These are phyloP conservation scores for Sphenodon punctatus DNA, from an alignment of 2,797 vertebrate species.

Conservation along the genomic window DNA sequence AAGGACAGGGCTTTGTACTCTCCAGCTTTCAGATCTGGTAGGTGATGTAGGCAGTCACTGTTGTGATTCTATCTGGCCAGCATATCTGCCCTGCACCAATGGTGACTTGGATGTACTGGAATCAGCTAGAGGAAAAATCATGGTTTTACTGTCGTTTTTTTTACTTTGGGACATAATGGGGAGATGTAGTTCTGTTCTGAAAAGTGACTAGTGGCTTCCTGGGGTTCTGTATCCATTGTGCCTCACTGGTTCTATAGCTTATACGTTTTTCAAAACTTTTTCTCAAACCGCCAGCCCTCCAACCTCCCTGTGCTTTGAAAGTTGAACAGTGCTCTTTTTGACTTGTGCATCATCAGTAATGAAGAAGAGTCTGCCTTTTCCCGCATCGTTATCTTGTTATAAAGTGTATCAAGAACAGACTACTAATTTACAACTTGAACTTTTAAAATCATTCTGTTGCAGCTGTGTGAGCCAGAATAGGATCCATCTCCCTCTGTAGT, in stretches of 20 bases:
- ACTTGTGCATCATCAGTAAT: accelerated
- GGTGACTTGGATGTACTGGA: neutral
- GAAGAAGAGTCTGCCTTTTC: neutral
- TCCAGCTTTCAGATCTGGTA: neutral
- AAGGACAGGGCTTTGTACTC: neutral
- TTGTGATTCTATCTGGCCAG: neutral
- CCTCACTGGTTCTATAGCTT: neutral
- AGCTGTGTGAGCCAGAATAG: neutral
- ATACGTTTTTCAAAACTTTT: neutral
- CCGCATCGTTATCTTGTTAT: constrained; percentile 10
- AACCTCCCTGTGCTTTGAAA: neutral
- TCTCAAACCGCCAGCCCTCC: neutral
- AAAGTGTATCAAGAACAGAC: neutral
- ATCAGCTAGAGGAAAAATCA: neutral
- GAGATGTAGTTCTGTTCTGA: neutral
- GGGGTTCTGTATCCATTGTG: neutral
- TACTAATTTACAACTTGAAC: neutral
- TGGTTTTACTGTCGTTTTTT: no score
- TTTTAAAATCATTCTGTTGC: neutral
- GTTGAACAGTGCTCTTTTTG: neutral
- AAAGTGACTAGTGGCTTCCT: neutral
- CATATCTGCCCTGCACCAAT: neutral
- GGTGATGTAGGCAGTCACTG: neutral
- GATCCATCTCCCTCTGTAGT: neutral
- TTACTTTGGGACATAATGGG: neutral